Conservation (phyloP, 2,797 vertebrate genomes). For the Sebastes minor region DNA sequence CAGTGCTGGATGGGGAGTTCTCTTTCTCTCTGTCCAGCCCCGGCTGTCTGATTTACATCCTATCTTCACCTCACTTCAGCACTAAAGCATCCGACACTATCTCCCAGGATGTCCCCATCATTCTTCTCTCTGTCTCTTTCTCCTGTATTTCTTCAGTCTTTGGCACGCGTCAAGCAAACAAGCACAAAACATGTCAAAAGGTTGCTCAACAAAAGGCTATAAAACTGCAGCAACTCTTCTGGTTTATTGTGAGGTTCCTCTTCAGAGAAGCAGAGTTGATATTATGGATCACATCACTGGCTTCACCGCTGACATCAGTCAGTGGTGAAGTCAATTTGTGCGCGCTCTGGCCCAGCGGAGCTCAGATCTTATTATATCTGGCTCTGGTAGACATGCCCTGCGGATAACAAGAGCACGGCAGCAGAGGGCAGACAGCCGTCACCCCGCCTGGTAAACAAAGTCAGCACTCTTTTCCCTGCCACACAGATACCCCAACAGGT, state of each 20-base stretch:
- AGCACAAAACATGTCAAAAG: not conserved
- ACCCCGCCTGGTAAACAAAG: slow-evolving; percentile 48
- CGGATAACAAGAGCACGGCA: slow-evolving; percentile 27
- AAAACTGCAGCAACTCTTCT: slow-evolving; percentile 1
- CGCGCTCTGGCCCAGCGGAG: slow-evolving; percentile 14
- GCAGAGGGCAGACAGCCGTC: slow-evolving; percentile 32
- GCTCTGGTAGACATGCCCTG: slow-evolving; percentile 39
- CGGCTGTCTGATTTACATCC: slow-evolving; percentile 20
- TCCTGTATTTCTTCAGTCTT: not conserved
- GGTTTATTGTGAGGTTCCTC: slow-evolving; percentile 5
- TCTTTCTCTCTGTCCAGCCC: not conserved
- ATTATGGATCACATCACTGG: slow-evolving; percentile 43
- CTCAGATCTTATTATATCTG: slow-evolving; percentile 57
- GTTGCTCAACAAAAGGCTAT: not conserved
- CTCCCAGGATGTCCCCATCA: not conserved
- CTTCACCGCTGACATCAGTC: slow-evolving; percentile 27
- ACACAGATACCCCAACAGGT: slow-evolving; percentile 39
- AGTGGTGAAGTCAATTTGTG: slow-evolving; percentile 30
- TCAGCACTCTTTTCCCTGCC: slow-evolving; percentile 17
- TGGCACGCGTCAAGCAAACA: not conserved
- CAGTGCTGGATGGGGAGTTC: not conserved
- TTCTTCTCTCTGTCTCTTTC: not conserved
- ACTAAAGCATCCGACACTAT: not conserved
- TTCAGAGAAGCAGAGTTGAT: not conserved
- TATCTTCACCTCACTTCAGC: slow-evolving; percentile 4